Conservation (phyloP, 2,797 vertebrate species). For the Clarias laeviceps region DNA sequence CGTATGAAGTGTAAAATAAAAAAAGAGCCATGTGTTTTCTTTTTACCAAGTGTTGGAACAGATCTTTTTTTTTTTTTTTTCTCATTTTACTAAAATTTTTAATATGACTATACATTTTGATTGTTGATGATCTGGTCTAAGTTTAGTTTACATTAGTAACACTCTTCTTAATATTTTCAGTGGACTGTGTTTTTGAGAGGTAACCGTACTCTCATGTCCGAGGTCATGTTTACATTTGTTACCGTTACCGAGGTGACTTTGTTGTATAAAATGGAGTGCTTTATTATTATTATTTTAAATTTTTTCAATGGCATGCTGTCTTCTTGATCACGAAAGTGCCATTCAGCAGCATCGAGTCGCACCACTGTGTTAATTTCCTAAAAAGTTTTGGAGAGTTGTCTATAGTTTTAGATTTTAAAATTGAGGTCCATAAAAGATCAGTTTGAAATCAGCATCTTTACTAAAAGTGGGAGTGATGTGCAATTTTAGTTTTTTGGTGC, state of each 20-base stretch:
- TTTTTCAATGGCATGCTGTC: background rate
- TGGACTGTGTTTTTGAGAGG: background rate
- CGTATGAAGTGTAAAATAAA: background rate
- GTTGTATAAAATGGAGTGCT: background rate
- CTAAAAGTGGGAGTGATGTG: background rate
- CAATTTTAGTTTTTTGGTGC: background rate
- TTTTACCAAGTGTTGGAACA: conserved; percentile 3
- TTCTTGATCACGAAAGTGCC: conserved; percentile 50
- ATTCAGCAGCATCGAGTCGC: conserved; percentile 20
- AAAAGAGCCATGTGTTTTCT: background rate
- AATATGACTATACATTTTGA: background rate
- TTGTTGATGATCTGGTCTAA: background rate
- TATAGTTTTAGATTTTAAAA: background rate
- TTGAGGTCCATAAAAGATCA: background rate
- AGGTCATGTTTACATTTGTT: conserved; percentile 48
- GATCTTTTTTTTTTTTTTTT: background rate
- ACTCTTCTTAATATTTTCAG: background rate
- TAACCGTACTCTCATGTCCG: conserved; percentile 6
- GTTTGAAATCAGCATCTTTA: background rate
- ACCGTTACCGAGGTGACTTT: conserved; percentile 23
- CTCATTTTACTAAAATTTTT: background rate
- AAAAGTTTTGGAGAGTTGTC: background rate
- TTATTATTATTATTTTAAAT: background rate
- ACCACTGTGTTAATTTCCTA: conserved; percentile 45
- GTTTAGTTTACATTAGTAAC: background rate